Conservation (phyloP, 2,113 vertebrate species). For the Pangasianodon hypophthalmus region DNA sequence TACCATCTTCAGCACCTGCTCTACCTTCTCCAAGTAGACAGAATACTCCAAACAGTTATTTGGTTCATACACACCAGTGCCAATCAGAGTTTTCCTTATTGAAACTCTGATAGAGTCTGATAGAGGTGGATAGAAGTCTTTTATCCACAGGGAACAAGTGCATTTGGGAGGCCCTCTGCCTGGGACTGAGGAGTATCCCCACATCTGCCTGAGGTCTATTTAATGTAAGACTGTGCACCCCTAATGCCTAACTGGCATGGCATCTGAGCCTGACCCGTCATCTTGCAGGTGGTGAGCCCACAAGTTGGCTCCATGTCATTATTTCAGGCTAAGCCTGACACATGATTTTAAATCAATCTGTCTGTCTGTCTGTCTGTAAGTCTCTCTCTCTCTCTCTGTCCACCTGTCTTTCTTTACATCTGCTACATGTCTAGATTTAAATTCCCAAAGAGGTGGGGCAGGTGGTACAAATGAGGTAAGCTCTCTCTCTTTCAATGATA, state of each 20-base stretch:
- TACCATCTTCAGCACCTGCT: no score
- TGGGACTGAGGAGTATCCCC: not conserved
- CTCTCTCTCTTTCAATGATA: not conserved
- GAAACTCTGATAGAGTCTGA: not conserved
- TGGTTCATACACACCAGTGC: not conserved
- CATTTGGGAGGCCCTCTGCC: not conserved
- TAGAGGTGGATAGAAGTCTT: not conserved
- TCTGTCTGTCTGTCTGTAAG: no score
- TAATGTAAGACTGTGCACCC: not conserved
- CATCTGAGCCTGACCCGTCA: not conserved
- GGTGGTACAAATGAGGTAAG: no score
- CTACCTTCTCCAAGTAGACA: not conserved
- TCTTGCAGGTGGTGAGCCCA: not conserved
- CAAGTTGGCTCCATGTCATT: not conserved
- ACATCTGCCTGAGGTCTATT: not conserved
- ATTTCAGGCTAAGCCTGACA: not conserved
- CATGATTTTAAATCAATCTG: no score
- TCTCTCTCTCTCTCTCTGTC: not conserved
- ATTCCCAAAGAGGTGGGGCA: not conserved
- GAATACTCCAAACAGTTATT: not conserved
- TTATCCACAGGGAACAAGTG: not conserved
- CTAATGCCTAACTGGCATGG: not conserved
- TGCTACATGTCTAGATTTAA: not conserved
- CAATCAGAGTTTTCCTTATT: no score
- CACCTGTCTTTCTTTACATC: not conserved